These are phyloP conservation scores for Myotis daubentonii DNA, from an alignment of 2,797 vertebrate species.

Conservation along the genomic window DNA sequence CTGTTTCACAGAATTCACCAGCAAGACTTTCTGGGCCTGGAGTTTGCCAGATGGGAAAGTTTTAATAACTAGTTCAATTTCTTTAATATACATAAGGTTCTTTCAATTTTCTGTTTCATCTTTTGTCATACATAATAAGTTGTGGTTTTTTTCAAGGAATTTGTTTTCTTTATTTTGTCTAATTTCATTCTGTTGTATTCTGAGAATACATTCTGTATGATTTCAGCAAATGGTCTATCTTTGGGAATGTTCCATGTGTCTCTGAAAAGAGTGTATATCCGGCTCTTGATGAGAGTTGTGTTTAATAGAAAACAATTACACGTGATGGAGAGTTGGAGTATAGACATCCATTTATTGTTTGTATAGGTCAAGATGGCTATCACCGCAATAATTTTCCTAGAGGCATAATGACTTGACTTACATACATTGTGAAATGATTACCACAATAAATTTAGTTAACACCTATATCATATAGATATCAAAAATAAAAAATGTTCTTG, in stretches of 20 bases:
- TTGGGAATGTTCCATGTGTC: neutral
- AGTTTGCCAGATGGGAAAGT: neutral
- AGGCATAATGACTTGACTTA: neutral
- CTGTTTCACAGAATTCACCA: neutral
- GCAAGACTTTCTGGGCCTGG: neutral
- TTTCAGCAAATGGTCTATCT: neutral
- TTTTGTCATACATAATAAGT: neutral
- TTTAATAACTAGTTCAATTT: constrained; percentile 18
- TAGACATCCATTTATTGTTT: constrained; percentile 34
- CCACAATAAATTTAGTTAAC: neutral
- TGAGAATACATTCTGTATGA: neutral
- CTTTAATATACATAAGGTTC: neutral
- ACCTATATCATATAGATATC: neutral
- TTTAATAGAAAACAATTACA: neutral
- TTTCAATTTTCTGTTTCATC: neutral
- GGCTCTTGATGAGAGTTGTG: neutral
- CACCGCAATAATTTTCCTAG: neutral
- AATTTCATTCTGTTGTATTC: neutral
- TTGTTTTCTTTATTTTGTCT: constrained; percentile 14
- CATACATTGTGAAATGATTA: neutral
- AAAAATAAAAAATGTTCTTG: neutral
- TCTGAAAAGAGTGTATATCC: neutral
- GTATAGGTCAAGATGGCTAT: neutral
- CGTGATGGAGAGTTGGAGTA: neutral
- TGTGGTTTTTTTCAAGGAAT: constrained; percentile 13